Conservation (phyloP, 2,888 invertebrate genomes). For the Sphaeridia pumilis region DNA sequence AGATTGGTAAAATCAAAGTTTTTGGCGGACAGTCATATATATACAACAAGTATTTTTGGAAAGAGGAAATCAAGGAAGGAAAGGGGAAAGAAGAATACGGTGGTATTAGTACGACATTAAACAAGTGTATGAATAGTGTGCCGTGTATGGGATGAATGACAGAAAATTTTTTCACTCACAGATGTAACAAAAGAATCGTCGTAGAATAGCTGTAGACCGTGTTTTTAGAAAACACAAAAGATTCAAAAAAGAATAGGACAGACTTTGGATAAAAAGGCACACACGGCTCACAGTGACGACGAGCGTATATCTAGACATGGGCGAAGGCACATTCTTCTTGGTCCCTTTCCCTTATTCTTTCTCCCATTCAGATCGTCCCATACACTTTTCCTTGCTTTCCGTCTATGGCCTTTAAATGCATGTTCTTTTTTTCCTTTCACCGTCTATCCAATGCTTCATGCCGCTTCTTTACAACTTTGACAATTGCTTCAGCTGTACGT, state of each 20-base stretch:
- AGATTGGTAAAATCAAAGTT: constrained; percentile 3
- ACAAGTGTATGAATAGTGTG: constrained; percentile 9
- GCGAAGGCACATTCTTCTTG: constrained; percentile 20
- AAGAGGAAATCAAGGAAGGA: not conserved
- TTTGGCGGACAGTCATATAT: constrained; percentile 6
- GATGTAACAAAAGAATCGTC: constrained; percentile 21
- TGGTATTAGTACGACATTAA: constrained; percentile 1
- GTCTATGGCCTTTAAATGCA: constrained; percentile 17
- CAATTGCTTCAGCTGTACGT: constrained; percentile 54
- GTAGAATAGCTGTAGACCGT: constrained; percentile 24
- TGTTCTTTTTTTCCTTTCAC: constrained; percentile 17
- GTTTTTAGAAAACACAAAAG: constrained; percentile 31
- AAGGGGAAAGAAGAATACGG: constrained; percentile 1
- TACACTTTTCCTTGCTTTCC: constrained; percentile 4
- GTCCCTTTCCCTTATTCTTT: constrained; percentile 5
- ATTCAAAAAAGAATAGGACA: constrained; percentile 23
- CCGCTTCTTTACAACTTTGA: constrained; percentile 74
- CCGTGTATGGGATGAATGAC: constrained; percentile 26
- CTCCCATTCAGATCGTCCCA: constrained; percentile 9
- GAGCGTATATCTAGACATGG: too few species aligned
- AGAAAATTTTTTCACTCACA: constrained; percentile 23
- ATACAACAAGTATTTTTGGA: too few species aligned
- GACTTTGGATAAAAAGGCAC: constrained; percentile 27
- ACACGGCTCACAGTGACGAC: too few species aligned
- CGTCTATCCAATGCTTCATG: too few species aligned